These are phyloP conservation scores for Zophobas atratus DNA, from an alignment of 1,140 invertebrate species.

Conservation along the genomic window DNA sequence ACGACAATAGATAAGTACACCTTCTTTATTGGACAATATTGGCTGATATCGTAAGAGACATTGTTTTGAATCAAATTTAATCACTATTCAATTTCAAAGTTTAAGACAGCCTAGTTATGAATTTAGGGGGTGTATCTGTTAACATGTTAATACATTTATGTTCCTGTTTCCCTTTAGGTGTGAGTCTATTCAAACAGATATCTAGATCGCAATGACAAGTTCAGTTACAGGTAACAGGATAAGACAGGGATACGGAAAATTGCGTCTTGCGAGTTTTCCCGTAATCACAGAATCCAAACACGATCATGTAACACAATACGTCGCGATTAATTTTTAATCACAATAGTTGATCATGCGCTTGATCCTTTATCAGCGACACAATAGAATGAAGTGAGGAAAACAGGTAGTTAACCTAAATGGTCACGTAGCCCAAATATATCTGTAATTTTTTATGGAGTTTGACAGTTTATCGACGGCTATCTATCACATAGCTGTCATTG, in stretches of 20 bases:
- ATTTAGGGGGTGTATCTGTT: conserved; percentile 44
- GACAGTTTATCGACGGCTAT: neutral
- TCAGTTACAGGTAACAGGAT: conserved; percentile 40
- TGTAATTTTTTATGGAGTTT: conserved; percentile 5
- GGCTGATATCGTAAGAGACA: conserved; percentile 40
- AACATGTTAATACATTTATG: conserved; percentile 48
- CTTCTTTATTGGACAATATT: conserved; percentile 23
- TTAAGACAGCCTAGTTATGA: conserved; percentile 49
- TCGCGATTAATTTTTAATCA: no score
- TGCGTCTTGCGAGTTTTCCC: neutral
- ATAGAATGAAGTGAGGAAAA: no score
- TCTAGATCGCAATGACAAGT: conserved; percentile 43
- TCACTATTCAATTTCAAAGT: conserved; percentile 43
- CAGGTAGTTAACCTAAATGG: no score
- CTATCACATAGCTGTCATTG: no score
- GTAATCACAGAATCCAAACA: no score
- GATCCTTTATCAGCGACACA: no score
- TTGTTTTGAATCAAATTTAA: conserved; percentile 41
- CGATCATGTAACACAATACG: no score
- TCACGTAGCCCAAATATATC: no score
- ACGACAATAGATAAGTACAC: conserved; percentile 28
- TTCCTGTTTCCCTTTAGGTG: conserved; percentile 41
- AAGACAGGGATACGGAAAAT: conserved; percentile 35
- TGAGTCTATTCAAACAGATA: conserved; percentile 44
- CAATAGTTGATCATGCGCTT: no score